phyloP scores from a whole-genome alignment of 2,797 vertebrate genomes.

The Tenualosa ilisha region DNA sequence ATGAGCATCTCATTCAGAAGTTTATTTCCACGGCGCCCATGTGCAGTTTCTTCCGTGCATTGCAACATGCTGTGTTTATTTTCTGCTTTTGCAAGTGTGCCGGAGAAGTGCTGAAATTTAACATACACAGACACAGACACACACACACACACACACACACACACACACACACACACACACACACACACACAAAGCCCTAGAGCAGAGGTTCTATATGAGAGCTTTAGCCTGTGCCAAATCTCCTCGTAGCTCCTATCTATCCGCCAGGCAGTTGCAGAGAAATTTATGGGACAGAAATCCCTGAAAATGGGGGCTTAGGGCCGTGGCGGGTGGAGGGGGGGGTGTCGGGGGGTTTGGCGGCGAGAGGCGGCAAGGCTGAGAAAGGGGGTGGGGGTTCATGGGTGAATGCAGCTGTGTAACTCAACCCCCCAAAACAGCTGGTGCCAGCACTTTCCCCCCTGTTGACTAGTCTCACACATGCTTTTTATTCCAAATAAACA shows the following conservation, averaged over 20 bases:
- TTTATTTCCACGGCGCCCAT: neutral
- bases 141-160: slow-evolving; percentile 20
- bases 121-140: slow-evolving; percentile 15
- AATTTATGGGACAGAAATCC: slow-evolving; percentile 53
- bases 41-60: neutral
- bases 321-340: neutral
- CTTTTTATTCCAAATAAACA: slow-evolving; percentile 57
- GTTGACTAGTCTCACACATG: slow-evolving; percentile 37
- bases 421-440: slow-evolving; percentile 56
- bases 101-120: neutral
- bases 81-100: neutral
- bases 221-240: slow-evolving; percentile 17
- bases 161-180: slow-evolving; percentile 33
- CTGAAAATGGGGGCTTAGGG: slow-evolving; percentile 34
- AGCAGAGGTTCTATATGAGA: neutral
- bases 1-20: slow-evolving; percentile 6
- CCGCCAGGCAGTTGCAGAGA: slow-evolving; percentile 41
- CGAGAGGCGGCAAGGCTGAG: neutral
- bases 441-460: slow-evolving; percentile 46
- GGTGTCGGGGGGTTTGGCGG: slow-evolving; percentile 6
- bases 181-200: neutral
- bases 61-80: neutral
- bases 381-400: slow-evolving; percentile 21
- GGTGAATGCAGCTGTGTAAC: slow-evolving; percentile 56
- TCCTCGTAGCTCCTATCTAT: slow-evolving; percentile 34